Base-by-base conservation (phyloP, 2,888 invertebrate genomes). In the Amphipyra tragopoginis region DNA sequence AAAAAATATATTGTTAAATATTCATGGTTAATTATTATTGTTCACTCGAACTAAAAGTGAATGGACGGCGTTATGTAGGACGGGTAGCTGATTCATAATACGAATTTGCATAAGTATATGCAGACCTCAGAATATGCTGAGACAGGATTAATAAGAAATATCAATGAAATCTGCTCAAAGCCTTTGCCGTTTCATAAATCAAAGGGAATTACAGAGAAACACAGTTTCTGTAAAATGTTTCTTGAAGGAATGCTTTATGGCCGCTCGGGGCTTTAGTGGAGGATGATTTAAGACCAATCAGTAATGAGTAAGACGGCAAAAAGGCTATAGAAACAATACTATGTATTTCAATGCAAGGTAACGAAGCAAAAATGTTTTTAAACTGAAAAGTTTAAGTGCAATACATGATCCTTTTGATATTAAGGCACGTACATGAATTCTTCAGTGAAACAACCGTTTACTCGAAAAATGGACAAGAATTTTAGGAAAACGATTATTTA, bases 11-110 rank as follows among this genome's bases (percentile, higher is more conserved):
- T 81, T 75, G 44, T 61, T 59, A 71, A 77, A 63, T 45, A 62
- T 34, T 72, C 57, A 77, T 58, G 56, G 61, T 39, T 74, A 71
- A 74, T 80, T 80, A 65, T 77, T 72, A 74, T 80, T 80, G 65
- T 77, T 72, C 44, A 68, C 68, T 62, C 15, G 4, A 48, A 13
- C 49, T 15, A 42, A 59, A 72, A 80, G 68, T 69, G 78, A 80
- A 77, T 69, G 78, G 65, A 65, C 13, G 2, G 15, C 11, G 21
- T 45, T 48, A 58, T 56, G 77, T 64, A 65, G 55, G 52, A 66
- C 67, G 65, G 26, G 64, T 60, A 65, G 38, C 55, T 76, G 76
- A 80, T 67, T 71, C 71, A 80, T 75, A 64, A 63, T 44, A n/a
- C 43, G 8, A 54, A 79, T 80, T 77, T 74, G 62, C 72, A 69